Evolutionary conservation across 2,888 invertebrate genomes (phyloP).

Genomic region (Calameuta idolon): DNA sequence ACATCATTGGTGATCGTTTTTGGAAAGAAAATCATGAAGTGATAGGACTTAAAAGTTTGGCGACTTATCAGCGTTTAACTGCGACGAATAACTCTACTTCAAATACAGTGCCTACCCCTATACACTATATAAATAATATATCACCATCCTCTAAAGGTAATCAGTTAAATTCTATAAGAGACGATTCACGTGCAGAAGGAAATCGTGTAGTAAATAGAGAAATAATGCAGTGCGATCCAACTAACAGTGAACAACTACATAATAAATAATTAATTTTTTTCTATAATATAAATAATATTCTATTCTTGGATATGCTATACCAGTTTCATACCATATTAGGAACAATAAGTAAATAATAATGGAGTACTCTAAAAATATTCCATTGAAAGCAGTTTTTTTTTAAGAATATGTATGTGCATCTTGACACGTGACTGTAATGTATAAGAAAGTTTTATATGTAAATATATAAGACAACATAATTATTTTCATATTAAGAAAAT

Average conservation of each 20-base stretch:
- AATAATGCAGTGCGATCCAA: conserved; percentile 38
- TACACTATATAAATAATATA: conserved; percentile 24
- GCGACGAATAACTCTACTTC: conserved; percentile 14
- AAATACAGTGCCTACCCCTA: conserved; percentile 31
- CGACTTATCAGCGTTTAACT: conserved; percentile 43
- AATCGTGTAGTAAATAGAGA: conserved; percentile 39
- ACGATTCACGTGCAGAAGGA: conserved; percentile 31
- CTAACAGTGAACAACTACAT: neutral
- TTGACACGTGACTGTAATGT: neutral
- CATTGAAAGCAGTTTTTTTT: neutral
- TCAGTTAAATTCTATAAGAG: conserved; percentile 33
- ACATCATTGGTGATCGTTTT: conserved; percentile 87
- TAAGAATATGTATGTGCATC: neutral
- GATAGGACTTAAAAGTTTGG: conserved; percentile 62
- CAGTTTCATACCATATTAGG: neutral
- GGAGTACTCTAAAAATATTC: neutral
- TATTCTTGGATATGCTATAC: neutral
- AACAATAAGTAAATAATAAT: neutral
- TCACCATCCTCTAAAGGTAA: conserved; percentile 25
- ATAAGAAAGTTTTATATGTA: neutral
- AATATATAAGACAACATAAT: neutral
- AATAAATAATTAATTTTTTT: neutral
- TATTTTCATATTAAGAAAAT: neutral
- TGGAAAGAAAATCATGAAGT: conserved; percentile 83
- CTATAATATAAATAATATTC: neutral